Percentiles rank a stretch among this genome's conserved stretches.
Conservation (phyloP, 2,113 vertebrate genomes). For the Excalfactoria chinensis region DNA sequence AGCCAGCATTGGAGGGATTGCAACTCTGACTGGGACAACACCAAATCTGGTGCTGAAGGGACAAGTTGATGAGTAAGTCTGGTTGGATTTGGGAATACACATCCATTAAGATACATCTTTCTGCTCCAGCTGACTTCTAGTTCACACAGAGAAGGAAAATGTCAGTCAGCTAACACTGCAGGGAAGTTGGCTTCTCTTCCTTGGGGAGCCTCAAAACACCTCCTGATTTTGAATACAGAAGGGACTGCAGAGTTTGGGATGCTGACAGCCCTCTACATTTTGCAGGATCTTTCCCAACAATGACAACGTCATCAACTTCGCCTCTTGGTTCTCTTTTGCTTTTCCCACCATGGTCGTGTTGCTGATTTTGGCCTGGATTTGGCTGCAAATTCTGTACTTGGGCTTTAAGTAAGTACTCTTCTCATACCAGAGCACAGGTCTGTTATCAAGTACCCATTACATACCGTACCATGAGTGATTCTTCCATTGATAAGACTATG, state of each 20-base stretch:
- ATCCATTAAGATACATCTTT: background rate
- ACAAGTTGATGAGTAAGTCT: constrained; percentile 87
- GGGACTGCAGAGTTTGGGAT: background rate
- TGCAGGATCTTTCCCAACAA: constrained; percentile 81
- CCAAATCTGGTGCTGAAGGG: constrained; percentile 94
- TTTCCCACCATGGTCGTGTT: constrained; percentile 88
- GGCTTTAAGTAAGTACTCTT: constrained; percentile 87
- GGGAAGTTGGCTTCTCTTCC: background rate
- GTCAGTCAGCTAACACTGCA: background rate
- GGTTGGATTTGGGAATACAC: background rate
- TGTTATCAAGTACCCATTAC: background rate
- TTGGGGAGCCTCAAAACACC: background rate
- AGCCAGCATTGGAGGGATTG: constrained; percentile 92
- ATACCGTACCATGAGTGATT: too few species aligned
- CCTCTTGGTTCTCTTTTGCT: constrained; percentile 91
- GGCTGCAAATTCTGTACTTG: constrained; percentile 89
- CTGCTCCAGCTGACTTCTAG: background rate
- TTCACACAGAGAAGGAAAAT: background rate
- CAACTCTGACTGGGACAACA: constrained; percentile 91
- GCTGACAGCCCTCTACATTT: constrained; percentile 6
- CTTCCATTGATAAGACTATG: background rate
- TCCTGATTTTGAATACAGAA: background rate
- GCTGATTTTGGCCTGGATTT: constrained; percentile 84
- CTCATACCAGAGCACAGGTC: background rate
- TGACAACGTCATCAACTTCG: constrained; percentile 86